Evolutionary conservation across 2,797 vertebrate species (phyloP).

Genomic region (Mareca penelope): DNA sequence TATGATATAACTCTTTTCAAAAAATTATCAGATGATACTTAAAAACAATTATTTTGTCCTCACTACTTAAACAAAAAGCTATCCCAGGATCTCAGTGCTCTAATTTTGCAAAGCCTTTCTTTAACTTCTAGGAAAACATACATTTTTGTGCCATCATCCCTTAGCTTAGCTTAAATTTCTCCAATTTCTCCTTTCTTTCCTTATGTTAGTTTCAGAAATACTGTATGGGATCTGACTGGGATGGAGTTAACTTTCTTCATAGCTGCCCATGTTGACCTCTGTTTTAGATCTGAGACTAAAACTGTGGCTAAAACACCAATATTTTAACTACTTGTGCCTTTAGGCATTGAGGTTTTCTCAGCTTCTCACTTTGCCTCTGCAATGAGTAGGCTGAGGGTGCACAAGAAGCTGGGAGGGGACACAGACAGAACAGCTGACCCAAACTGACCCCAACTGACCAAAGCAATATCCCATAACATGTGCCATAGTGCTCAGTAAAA

Average conservation of each 20-base stretch:
- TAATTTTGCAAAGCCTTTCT: background rate
- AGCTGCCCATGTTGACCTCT: too few relatives aligned
- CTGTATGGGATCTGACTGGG: background rate
- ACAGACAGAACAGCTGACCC: background rate
- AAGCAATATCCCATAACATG: background rate
- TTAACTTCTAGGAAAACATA: background rate
- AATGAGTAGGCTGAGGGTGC: accelerated
- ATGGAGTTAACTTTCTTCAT: background rate
- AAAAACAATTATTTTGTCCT: background rate
- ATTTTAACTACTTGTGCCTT: background rate
- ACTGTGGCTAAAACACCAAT: background rate
- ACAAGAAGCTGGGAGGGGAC: background rate
- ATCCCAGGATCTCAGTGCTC: background rate
- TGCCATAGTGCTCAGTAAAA: background rate
- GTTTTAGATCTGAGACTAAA: background rate
- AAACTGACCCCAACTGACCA: background rate
- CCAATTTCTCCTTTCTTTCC: background rate
- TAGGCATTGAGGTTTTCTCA: background rate
- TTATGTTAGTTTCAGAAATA: background rate
- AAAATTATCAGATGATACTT: background rate
- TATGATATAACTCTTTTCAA: background rate
- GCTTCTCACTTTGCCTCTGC: background rate
- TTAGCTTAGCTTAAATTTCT: background rate
- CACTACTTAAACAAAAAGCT: background rate
- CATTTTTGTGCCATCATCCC: background rate